A percentile compares a stretch with the other conserved stretches of the same genome.
Conservation (phyloP, 2,888 invertebrate genomes). For the Xestobium rufovillosum region DNA sequence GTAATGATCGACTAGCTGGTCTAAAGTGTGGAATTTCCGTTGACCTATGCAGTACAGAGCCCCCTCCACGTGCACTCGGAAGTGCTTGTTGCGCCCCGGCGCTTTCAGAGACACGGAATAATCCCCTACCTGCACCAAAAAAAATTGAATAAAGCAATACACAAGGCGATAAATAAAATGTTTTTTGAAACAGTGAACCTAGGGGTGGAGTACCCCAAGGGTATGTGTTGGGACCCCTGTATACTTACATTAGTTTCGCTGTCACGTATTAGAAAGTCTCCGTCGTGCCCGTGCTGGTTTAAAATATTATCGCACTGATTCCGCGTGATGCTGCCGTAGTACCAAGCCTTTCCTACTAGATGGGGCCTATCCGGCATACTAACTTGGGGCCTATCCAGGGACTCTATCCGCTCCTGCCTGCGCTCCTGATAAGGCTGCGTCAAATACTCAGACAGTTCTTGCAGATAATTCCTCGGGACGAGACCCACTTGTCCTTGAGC, state of each 20-base stretch:
- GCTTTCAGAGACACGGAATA: slow-evolving; percentile 97
- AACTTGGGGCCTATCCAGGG: slow-evolving; percentile 40
- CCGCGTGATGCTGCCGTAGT: slow-evolving; percentile 92
- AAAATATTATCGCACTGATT: slow-evolving; percentile 94
- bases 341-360: slow-evolving; percentile 85
- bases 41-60: slow-evolving; percentile 95
- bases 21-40: slow-evolving; percentile 91
- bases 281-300: slow-evolving; percentile 92
- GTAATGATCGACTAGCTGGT: slow-evolving; percentile 96
- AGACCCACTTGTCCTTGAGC: slow-evolving; percentile 87
- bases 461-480: slow-evolving; percentile 91
- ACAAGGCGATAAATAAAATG: too few species aligned
- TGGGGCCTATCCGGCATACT: slow-evolving; percentile 55
- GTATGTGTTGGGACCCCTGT: too few species aligned
- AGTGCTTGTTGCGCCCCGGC: slow-evolving; percentile 96
- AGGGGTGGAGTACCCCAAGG: too few species aligned
- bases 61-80: slow-evolving; percentile 93
- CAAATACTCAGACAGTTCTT: slow-evolving; percentile 84
- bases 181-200: too few species aligned
- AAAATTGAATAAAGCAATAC: too few species aligned
- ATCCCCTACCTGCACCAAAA: slow-evolving; percentile 81
- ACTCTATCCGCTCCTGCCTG: slow-evolving; percentile 36
- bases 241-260: slow-evolving; percentile 95
- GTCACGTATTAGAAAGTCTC: slow-evolving; percentile 97
- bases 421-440: slow-evolving; percentile 70